Percentiles rank a stretch among this genome's conserved stretches.
phyloP scores from a whole-genome alignment of 2,113 vertebrate genomes.

The Salvelinus sp. region DNA sequence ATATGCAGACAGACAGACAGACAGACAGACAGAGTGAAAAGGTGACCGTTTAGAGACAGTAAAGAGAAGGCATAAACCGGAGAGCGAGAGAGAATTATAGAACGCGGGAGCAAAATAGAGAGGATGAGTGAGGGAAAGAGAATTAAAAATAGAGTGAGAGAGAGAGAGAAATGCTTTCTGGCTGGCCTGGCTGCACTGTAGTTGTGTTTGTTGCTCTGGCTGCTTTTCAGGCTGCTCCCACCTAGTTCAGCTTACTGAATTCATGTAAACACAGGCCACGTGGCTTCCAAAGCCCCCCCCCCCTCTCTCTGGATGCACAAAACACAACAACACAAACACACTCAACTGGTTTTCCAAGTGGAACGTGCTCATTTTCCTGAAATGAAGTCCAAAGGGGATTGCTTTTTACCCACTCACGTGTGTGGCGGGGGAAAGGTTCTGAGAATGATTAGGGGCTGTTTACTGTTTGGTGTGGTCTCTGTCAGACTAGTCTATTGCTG shows the following conservation, averaged over 20 bases:
- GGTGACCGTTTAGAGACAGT: not conserved
- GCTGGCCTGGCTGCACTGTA: not conserved
- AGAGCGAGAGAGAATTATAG: not conserved
- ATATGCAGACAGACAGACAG: not conserved
- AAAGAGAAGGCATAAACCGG: not conserved
- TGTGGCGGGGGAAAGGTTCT: not conserved
- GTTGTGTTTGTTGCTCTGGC: constrained; percentile 19
- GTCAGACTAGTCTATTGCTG: constrained; percentile 24
- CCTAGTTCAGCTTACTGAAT: constrained; percentile 21
- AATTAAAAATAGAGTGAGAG: not conserved
- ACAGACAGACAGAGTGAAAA: not conserved
- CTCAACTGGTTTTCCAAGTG: not conserved
- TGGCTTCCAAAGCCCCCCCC: constrained; percentile 21
- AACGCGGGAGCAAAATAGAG: too few relatives aligned
- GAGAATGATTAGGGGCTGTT: constrained; percentile 9
- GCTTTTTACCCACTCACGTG: not conserved
- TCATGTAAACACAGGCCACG: constrained; percentile 32
- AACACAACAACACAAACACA: not conserved
- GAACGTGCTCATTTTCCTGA: not conserved
- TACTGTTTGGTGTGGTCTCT: constrained; percentile 24
- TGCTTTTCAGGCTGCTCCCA: not conserved
- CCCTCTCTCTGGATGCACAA: not conserved
- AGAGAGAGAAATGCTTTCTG: not conserved
- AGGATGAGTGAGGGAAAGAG: too few relatives aligned
- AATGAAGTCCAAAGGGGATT: not conserved